Percentiles rank a stretch among this genome's conserved stretches.
Conservation (phyloP, 2,113 vertebrate species). For the Semicossyphus pulcher region DNA sequence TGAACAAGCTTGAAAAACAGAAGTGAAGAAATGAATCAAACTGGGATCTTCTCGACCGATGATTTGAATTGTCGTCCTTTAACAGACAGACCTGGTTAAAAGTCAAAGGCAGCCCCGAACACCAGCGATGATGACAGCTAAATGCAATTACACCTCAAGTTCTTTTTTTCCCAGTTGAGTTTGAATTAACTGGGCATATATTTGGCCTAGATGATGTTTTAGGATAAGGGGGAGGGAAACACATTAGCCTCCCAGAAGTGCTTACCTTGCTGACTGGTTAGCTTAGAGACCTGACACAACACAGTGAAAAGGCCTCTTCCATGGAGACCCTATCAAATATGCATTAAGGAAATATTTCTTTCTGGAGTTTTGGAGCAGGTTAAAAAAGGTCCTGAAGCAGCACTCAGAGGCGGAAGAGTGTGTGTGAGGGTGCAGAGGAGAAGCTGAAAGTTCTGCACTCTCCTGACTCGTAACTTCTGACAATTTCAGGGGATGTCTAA, state of each 20-base stretch:
- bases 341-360: conserved; percentile 33
- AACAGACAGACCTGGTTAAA: background rate
- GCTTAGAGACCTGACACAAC: conserved; percentile 3
- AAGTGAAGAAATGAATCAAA: no score
- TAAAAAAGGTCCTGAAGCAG: conserved; percentile 11
- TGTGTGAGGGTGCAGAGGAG: background rate
- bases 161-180: background rate
- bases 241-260: conserved; percentile 23
- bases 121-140: background rate
- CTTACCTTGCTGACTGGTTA: conserved; percentile 23
- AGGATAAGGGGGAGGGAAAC: background rate
- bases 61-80: background rate
- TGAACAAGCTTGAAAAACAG: no score
- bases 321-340: conserved; percentile 39
- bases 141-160: no score
- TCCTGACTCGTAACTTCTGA: background rate
- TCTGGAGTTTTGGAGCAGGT: conserved; percentile 18
- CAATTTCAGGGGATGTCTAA: background rate
- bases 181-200: background rate
- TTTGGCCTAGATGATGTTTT: background rate
- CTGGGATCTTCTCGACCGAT: background rate
- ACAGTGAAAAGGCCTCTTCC: conserved; percentile 3
- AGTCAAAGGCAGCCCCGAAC: background rate
- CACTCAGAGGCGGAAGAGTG: background rate
- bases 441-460: background rate